These are phyloP conservation scores for Euthynnus affinis DNA, from an alignment of 2,797 vertebrate genomes.

Conservation along the genomic window DNA sequence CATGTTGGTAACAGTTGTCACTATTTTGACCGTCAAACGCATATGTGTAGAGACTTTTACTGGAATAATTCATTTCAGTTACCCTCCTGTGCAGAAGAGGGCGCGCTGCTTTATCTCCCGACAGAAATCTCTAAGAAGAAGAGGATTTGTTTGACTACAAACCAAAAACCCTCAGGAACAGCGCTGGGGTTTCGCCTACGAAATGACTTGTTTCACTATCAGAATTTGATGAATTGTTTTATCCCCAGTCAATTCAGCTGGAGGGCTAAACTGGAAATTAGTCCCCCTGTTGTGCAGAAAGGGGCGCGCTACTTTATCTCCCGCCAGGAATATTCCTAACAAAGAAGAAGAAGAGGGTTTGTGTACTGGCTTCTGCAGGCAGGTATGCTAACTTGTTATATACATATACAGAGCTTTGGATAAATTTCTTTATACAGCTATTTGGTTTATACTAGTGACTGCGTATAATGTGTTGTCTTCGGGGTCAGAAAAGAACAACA, in stretches of 20 bases:
- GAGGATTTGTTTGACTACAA: neutral
- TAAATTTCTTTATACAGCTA: fast-evolving
- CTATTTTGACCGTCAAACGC: no score
- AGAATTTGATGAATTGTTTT: no score
- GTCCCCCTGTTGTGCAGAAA: no score
- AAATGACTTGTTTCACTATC: no score
- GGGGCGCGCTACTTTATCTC: no score
- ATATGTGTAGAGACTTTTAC: no score
- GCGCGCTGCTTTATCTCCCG: no score
- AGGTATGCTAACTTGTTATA: neutral
- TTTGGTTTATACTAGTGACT: neutral
- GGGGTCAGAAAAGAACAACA: fast-evolving
- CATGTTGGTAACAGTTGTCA: no score
- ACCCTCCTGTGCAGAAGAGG: neutral
- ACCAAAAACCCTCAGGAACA: no score
- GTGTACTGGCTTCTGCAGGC: slow-evolving; percentile 16
- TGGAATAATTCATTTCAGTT: neutral
- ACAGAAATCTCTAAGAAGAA: neutral
- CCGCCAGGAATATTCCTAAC: fast-evolving
- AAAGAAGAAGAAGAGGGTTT: neutral
- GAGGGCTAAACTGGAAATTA: no score
- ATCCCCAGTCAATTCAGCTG: no score
- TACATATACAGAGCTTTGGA: fast-evolving
- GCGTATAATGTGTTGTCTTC: fast-evolving
- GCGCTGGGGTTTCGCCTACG: no score